Percentiles rank a stretch among this genome's conserved stretches.
These are phyloP conservation scores for Microcebus ravelobensis DNA, from an alignment of 2,113 vertebrate species.

Conservation along the genomic window DNA sequence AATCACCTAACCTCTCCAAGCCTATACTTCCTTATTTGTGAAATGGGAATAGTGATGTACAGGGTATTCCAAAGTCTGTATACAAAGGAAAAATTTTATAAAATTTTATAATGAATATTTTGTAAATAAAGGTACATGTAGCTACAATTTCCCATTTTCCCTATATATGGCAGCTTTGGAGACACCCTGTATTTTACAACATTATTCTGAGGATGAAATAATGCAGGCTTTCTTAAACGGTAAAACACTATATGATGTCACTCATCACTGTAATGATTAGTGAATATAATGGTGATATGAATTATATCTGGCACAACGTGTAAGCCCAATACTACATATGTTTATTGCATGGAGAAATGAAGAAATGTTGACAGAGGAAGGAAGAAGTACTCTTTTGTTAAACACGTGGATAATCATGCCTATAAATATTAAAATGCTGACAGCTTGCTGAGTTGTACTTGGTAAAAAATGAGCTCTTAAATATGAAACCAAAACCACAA, in stretches of 20 bases:
- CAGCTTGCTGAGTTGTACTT: background rate
- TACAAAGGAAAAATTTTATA: too few relatives aligned
- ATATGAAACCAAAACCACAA: background rate
- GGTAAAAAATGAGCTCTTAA: background rate
- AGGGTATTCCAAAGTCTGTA: too few relatives aligned
- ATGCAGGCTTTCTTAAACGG: background rate
- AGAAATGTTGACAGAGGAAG: background rate
- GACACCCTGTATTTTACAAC: background rate
- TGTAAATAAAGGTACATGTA: too few relatives aligned
- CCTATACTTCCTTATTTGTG: background rate
- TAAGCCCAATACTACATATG: background rate
- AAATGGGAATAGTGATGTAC: background rate
- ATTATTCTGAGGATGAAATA: background rate
- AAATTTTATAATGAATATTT: too few relatives aligned
- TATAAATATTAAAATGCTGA: slow-evolving; percentile 27
- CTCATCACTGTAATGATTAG: background rate
- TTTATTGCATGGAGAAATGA: background rate
- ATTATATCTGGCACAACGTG: background rate
- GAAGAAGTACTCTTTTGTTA: background rate
- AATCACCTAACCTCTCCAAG: background rate
- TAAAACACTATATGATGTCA: background rate
- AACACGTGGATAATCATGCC: background rate
- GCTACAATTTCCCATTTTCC: too few relatives aligned
- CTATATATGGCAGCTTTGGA: too few relatives aligned
- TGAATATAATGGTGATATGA: background rate